Conservation (phyloP, 2,888 invertebrate genomes). For the Eugnorisma glareosa region DNA sequence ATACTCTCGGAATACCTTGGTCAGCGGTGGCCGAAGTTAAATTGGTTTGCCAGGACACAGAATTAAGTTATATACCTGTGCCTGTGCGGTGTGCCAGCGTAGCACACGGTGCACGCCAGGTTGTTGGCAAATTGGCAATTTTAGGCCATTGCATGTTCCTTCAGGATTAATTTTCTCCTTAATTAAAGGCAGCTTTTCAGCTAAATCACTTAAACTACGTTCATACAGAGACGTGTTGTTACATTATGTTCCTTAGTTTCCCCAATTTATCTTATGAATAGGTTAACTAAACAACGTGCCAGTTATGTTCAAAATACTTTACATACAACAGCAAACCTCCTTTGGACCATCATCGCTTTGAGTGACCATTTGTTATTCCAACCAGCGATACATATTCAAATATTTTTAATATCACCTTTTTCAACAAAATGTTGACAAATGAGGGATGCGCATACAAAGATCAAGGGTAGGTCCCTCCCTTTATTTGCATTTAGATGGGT, state of each 20-base stretch:
- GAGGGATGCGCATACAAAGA: conserved; percentile 84
- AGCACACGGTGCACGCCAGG: conserved; percentile 56
- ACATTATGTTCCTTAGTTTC: conserved; percentile 1
- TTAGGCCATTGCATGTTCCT: conserved; percentile 48
- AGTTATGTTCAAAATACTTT: not conserved
- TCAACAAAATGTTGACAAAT: conserved; percentile 84
- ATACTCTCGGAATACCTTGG: conserved; percentile 69
- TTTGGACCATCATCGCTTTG: conserved; percentile 15
- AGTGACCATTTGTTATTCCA: conserved; percentile 56
- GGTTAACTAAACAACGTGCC: not conserved
- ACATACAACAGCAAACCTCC: conserved; percentile 7
- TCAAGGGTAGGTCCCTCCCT: conserved; percentile 80
- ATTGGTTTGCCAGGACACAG: conserved; percentile 77
- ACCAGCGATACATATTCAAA: conserved; percentile 61
- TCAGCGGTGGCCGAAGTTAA: conserved; percentile 78
- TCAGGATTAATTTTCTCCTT: conserved; percentile 55
- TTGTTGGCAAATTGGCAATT: conserved; percentile 65
- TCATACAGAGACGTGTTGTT: conserved; percentile 1
- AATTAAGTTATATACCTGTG: conserved; percentile 74
- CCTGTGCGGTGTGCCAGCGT: conserved; percentile 50
- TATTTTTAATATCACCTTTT: conserved; percentile 70
- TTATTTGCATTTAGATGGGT: conserved; percentile 88
- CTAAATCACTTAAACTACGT: conserved; percentile 40
- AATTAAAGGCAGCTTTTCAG: conserved; percentile 42
- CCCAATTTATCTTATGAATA: not conserved